Conservation (phyloP, 2,113 vertebrate species). For the Salvator merianae region DNA sequence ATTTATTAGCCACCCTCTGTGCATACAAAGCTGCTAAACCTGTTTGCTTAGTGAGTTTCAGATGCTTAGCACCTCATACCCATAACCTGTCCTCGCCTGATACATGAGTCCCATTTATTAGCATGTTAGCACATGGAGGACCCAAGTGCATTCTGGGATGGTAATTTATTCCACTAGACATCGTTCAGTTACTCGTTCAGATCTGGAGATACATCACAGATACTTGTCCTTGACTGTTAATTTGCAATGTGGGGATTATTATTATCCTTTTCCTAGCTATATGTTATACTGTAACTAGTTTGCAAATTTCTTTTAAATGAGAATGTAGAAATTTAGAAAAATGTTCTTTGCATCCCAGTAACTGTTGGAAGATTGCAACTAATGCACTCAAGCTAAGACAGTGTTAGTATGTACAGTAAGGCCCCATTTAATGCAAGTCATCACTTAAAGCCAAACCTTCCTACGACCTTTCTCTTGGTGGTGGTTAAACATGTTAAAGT, state of each 20-base stretch:
- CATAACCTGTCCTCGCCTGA: neutral
- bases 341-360: too few relatives aligned
- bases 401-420: too few relatives aligned
- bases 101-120: neutral
- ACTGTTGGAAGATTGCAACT: too few relatives aligned
- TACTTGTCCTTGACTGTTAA: neutral
- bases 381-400: too few relatives aligned
- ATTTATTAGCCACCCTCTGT: neutral
- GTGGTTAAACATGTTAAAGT: too few relatives aligned
- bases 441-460: too few relatives aligned
- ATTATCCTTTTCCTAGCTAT: too few relatives aligned
- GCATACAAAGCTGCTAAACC: neutral
- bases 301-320: too few relatives aligned
- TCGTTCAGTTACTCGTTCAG: neutral
- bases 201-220: neutral
- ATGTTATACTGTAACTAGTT: too few relatives aligned
- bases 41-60: constrained; percentile 19
- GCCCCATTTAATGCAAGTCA: too few relatives aligned
- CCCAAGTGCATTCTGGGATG: neutral
- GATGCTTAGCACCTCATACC: neutral
- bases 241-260: neutral
- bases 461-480: too few relatives aligned
- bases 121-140: neutral
- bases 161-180: neutral
- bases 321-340: too few relatives aligned